Conservation (phyloP, 2,113 vertebrate genomes). For the Myotis yumanensis region DNA sequence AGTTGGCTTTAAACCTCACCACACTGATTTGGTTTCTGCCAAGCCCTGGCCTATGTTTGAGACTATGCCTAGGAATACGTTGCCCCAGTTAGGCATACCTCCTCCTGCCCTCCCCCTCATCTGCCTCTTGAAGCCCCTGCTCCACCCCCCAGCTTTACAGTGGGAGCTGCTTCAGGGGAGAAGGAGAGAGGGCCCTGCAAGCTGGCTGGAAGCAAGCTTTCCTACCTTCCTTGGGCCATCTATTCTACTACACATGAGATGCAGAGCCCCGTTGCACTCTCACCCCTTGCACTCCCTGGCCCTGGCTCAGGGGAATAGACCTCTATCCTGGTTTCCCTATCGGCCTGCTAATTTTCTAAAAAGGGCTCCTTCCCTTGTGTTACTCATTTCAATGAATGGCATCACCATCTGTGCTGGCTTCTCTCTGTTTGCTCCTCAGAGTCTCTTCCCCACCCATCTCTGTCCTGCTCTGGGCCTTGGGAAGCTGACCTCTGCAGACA, state of each 20-base stretch:
- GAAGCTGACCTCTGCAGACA: background rate
- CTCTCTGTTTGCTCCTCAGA: background rate
- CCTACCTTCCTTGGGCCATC: background rate
- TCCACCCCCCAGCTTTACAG: background rate
- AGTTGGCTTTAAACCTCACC: background rate
- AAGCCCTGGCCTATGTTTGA: background rate
- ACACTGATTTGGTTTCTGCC: background rate
- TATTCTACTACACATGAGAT: background rate
- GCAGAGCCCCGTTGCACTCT: background rate
- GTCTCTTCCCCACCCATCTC: background rate
- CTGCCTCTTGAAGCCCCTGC: background rate
- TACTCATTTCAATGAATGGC: background rate
- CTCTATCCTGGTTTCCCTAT: constrained; percentile 12
- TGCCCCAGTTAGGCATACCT: background rate
- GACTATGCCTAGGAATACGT: background rate
- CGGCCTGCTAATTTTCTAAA: background rate
- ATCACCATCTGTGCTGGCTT: background rate
- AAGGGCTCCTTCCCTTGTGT: background rate
- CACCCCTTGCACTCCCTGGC: background rate
- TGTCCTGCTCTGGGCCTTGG: background rate
- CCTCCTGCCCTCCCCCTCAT: background rate
- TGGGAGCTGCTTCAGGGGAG: background rate
- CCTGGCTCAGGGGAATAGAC: background rate
- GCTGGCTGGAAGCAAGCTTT: background rate
- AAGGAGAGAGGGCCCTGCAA: background rate